Base-by-base conservation (phyloP, 2,113 vertebrate genomes). In the Gnathonemus longibarbis region DNA sequence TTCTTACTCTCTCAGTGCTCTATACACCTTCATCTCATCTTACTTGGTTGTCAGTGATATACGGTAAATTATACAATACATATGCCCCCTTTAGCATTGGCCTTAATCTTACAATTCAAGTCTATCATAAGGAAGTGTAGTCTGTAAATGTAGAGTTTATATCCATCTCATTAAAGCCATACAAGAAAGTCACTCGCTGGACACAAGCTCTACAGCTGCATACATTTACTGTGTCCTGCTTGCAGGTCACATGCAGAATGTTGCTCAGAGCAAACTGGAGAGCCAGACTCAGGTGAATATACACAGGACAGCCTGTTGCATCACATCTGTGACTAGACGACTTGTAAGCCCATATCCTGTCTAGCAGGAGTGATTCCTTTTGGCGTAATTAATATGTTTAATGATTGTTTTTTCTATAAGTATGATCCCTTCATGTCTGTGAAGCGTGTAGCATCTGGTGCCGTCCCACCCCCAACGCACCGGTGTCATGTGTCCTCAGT, bases 301-400 rank as follows among this genome's bases (percentile, higher is more conserved):
- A 89, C 88, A 74, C 84, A 77, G 80, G 86, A 92, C 93, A 94
- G 93, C 94, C 92, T 93, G 93, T 95, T 95, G 95, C 94, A 89
- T 93, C 94, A 91, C 95, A 96, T 96, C 94, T 96, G 96, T 97
- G 97, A 95, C 96, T 97, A 96, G 95, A 97, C 97, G 94, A 96
- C 94, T 93, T 93, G 83, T 93, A 97, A 96, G 94, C 95, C 96
- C 93, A 94, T 96, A 96, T 95, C 95, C 95, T 95, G 94, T 95
- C 96, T 95, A 95, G 94, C 94, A 95, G 94, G 94, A 92, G 94
- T 94, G 95, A n/a, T n/a, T 93, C 94, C 95, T 93, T 96, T 93
- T 95, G 94, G 27, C 94, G 95, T 92, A 90, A 96, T 96, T 97
- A 97, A 97, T 96, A 94, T 95, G 95, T 94, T 94, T 95, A 49